Percentiles rank a stretch among this genome's conserved stretches.
Evolutionary conservation across 2,888 invertebrate species (phyloP).

Genomic region (Leptinotarsa rubiginosa): DNA sequence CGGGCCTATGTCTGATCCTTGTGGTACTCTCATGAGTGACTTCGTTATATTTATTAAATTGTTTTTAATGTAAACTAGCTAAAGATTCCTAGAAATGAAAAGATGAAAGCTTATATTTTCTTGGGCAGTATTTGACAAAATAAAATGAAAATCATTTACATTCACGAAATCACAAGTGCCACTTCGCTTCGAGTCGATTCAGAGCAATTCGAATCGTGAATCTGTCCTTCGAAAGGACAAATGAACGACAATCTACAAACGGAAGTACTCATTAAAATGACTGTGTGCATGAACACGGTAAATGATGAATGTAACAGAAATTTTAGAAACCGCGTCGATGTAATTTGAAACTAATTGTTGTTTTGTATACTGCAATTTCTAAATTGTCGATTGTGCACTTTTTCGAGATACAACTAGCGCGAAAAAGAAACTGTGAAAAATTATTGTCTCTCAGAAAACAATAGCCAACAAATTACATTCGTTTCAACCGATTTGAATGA

Average conservation of each 20-base stretch:
- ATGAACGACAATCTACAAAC: background rate
- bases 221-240: constrained; percentile 20
- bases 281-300: constrained; percentile 18
- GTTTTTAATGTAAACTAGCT: too few relatives aligned
- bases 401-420: background rate
- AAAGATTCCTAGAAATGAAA: too few relatives aligned
- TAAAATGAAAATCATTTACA: background rate
- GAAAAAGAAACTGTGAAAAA: background rate
- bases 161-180: background rate
- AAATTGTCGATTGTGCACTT: background rate
- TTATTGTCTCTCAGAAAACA: background rate
- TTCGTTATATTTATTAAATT: too few relatives aligned
- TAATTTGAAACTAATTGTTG: constrained; percentile 5
- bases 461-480: background rate
- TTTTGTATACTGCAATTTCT: constrained; percentile 8
- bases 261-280: constrained; percentile 18
- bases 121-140: too few relatives aligned
- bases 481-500: background rate
- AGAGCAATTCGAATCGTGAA: background rate
- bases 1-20: too few relatives aligned
- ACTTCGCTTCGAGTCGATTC: background rate
- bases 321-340: constrained; percentile 7
- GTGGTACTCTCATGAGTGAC: too few relatives aligned
- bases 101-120: too few relatives aligned
- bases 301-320: constrained; percentile 1